Evolutionary conservation across 1,140 invertebrate species (phyloP), one percentile per base, ranked within the genome.

Genomic region (Cataglyphis hispanica): DNA sequence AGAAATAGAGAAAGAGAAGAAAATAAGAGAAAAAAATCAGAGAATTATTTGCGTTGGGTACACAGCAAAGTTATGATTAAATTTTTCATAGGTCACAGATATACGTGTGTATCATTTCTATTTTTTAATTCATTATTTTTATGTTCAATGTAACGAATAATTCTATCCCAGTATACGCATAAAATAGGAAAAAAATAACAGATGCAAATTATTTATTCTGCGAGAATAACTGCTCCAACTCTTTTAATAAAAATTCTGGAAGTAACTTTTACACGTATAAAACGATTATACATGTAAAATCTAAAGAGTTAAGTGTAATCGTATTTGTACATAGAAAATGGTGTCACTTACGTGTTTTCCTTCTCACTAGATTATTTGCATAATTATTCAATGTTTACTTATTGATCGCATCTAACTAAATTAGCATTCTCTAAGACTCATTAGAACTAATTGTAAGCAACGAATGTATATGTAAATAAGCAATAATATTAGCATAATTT

Each of bases 401-500:
- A 74, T 8, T 37, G 37, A 60, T 72, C 5, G 37, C 37, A 83
- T 83, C 60, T 53, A 8, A 43, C 25, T 22, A 13, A 83, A 81
- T 81, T 81, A 81, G 53, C 50, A 8, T 60, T 61, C 25, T 60
- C 34, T 43, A 74, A 72, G 10, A 25, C 25, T 74, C 2, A 74
- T 61, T 72, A 40, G 25, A 31, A 2, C 25, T 19, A 4, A 60
- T n/a, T n/a, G n/a, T n/a, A n/a, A 3, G 53, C 13, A 13, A 34
- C 7, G 31, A 74, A 74, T 58, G n/a, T 19, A 50, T n/a, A 19
- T 56, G 31, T 74, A 56, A 56, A 64, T 27, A 56, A 80, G 8
- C 40, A 83, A 74, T 72, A 81, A 81, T 74, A 83, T 83, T 83
- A 74, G 53, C 67, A 74, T 74, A 83, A 83, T 83, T 83, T 53